Evolutionary conservation across 1,140 invertebrate species (phyloP).

Genomic region (Drosophila tani): DNA sequence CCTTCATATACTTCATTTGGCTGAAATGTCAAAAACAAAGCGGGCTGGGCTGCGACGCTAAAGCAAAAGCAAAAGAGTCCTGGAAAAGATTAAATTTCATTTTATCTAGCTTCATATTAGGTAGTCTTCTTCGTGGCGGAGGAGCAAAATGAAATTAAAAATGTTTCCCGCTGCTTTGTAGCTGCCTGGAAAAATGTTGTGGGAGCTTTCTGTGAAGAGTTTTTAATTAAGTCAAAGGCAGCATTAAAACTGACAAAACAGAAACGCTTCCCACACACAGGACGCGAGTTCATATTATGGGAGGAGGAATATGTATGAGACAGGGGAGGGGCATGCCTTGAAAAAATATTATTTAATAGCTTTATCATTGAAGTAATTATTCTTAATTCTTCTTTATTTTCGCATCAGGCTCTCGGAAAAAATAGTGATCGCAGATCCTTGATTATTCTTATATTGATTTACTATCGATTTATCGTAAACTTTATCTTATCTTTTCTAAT

Average conservation of each 20-base stretch:
- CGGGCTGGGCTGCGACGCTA: conserved; percentile 5
- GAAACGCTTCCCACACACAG: conserved; percentile 1
- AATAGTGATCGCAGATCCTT: too few relatives aligned
- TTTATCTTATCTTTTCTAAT: too few relatives aligned
- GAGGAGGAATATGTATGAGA: background rate
- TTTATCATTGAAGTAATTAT: background rate
- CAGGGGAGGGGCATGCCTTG: background rate
- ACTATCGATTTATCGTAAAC: too few relatives aligned
- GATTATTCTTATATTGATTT: too few relatives aligned
- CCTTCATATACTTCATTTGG: conserved; percentile 43
- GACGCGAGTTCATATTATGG: background rate
- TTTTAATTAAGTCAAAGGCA: conserved; percentile 70
- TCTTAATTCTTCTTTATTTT: too few relatives aligned
- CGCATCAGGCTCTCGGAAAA: too few relatives aligned
- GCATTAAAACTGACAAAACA: conserved; percentile 49
- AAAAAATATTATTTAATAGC: background rate
- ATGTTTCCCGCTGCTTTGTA: conserved; percentile 37
- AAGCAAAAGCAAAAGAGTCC: conserved; percentile 8
- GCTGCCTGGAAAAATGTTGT: conserved; percentile 36
- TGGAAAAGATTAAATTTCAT: conserved; percentile 49
- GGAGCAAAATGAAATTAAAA: conserved; percentile 66
- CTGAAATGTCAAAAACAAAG: conserved; percentile 49
- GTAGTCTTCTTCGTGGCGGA: conserved; percentile 38
- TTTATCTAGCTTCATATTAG: conserved; percentile 51
- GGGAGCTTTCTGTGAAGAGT: conserved; percentile 34